phyloP scores from a whole-genome alignment of 1,140 invertebrate genomes.

The Linepithema humile region DNA sequence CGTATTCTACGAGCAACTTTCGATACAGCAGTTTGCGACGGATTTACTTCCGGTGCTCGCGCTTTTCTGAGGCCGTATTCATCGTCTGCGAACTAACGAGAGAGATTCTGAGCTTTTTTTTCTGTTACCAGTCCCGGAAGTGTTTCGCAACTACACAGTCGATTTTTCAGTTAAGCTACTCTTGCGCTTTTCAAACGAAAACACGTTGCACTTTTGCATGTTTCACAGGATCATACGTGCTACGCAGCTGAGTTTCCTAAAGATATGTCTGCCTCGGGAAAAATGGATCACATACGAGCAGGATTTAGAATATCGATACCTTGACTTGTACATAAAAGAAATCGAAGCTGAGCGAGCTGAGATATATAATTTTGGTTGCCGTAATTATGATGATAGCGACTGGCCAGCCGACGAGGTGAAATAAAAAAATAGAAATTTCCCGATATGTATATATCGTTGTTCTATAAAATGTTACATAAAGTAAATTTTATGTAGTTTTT shows the following conservation, averaged over 20 bases:
- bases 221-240: conserved; percentile 62
- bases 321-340: conserved; percentile 46
- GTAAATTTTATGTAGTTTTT: background rate
- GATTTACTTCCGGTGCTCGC: background rate
- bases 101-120: background rate
- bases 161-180: conserved; percentile 28
- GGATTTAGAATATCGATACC: conserved; percentile 63
- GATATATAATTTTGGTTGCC: conserved; percentile 62
- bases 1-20: conserved; percentile 8
- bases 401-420: conserved; percentile 21
- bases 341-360: conserved; percentile 54
- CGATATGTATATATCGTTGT: background rate
- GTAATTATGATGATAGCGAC: conserved; percentile 49
- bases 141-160: background rate
- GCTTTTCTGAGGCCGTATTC: background rate
- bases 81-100: background rate
- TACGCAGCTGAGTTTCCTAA: conserved; percentile 50
- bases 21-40: background rate
- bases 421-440: background rate
- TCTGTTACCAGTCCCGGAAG: background rate
- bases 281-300: conserved; percentile 70
- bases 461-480: background rate
- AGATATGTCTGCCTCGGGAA: conserved; percentile 56
- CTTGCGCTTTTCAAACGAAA: background rate
- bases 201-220: background rate